Evolutionary conservation across 2,888 invertebrate species (phyloP).

Genomic region (Yponomeuta sedellus): DNA sequence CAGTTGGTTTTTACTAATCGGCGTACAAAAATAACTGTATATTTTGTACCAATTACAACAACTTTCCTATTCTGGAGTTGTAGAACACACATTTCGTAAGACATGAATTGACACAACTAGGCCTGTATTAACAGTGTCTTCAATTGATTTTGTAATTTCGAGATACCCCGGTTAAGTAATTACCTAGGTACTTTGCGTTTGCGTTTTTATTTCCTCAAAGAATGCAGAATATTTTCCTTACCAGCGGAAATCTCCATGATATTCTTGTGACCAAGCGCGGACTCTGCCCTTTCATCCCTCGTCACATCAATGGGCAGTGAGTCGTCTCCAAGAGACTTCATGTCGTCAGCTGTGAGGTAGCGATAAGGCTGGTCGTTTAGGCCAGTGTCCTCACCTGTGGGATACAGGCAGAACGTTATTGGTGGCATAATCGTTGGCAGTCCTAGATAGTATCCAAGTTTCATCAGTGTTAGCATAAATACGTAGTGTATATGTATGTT

Average conservation of each 20-base stretch:
- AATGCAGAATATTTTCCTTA: constrained; percentile 26
- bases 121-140: too few relatives aligned
- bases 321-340: constrained; percentile 96
- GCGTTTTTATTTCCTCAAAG: background rate
- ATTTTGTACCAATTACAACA: too few relatives aligned
- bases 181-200: too few relatives aligned
- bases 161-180: too few relatives aligned
- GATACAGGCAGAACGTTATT: background rate
- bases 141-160: too few relatives aligned
- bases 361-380: constrained; percentile 93
- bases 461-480: background rate
- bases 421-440: too few relatives aligned
- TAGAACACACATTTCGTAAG: too few relatives aligned
- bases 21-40: too few relatives aligned
- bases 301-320: constrained; percentile 95
- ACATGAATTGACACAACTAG: too few relatives aligned
- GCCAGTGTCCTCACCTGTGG: constrained; percentile 86
- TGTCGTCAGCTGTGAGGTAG: constrained; percentile 95
- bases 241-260: constrained; percentile 71
- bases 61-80: too few relatives aligned
- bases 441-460: background rate
- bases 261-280: constrained; percentile 72
- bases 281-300: constrained; percentile 90
- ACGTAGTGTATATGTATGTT: too few relatives aligned
- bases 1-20: too few relatives aligned